These are phyloP conservation scores for Lochmaea crataegi DNA, from an alignment of 2,888 invertebrate genomes.

Conservation along the genomic window DNA sequence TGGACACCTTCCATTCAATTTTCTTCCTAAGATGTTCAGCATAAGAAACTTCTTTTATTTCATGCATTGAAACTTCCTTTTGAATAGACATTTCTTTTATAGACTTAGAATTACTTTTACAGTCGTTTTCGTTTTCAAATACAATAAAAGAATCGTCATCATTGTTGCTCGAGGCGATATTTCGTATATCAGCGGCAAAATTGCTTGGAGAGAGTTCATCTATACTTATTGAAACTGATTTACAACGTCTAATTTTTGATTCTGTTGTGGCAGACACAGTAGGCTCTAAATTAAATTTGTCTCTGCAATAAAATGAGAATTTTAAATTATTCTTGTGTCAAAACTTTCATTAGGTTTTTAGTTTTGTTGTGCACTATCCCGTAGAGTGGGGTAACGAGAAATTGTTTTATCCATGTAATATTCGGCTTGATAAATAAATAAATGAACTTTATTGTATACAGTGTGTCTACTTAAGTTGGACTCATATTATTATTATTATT, in stretches of 20 bases:
- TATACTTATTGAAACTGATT: slow-evolving; percentile 51
- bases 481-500: too few relatives aligned
- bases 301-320: slow-evolving; percentile 32
- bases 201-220: slow-evolving; percentile 42
- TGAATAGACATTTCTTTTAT: background rate
- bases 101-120: slow-evolving; percentile 23
- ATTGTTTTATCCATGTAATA: too few relatives aligned
- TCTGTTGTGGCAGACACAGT: slow-evolving; percentile 32
- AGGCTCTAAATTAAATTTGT: slow-evolving; percentile 30
- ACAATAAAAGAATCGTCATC: slow-evolving; percentile 53
- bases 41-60: slow-evolving; percentile 17
- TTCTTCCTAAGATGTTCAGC: slow-evolving; percentile 49
- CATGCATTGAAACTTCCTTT: slow-evolving; percentile 14
- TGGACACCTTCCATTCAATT: slow-evolving; percentile 56
- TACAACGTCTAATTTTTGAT: slow-evolving; percentile 43
- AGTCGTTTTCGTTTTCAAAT: slow-evolving; percentile 45
- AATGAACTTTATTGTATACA: too few relatives aligned
- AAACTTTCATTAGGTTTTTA: too few relatives aligned
- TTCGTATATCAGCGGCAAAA: slow-evolving; percentile 30
- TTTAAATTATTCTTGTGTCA: background rate
- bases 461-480: too few relatives aligned
- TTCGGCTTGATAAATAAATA: too few relatives aligned
- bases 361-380: too few relatives aligned
- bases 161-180: slow-evolving; percentile 9
- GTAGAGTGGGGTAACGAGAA: too few relatives aligned